Evolutionary conservation across 2,888 invertebrate genomes (phyloP).

Genomic region (Toxonevra muliebris): DNA sequence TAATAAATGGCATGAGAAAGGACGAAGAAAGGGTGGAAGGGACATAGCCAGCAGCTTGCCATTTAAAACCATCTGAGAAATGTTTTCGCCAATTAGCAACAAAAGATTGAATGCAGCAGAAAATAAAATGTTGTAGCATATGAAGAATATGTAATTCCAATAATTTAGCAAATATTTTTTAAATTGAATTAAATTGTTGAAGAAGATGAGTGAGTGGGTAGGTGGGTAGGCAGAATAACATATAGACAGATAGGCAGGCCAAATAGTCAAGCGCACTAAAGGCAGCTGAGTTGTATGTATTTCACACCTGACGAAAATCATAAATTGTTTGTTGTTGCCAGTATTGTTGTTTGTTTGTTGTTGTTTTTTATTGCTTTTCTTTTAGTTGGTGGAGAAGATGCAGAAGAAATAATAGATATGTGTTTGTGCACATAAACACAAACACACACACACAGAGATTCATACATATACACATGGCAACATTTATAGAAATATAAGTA

Average conservation of each 20-base stretch:
- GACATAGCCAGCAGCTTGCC: neutral
- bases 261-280: conserved; percentile 24
- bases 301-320: conserved; percentile 33
- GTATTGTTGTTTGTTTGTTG: neutral
- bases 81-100: conserved; percentile 50
- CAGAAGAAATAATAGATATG: conserved; percentile 8
- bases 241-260: conserved; percentile 39
- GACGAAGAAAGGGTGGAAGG: neutral
- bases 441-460: neutral
- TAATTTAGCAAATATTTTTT: conserved; percentile 46
- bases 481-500: neutral
- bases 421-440: conserved; percentile 3
- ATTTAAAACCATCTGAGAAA: neutral
- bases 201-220: conserved; percentile 43
- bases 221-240: conserved; percentile 14
- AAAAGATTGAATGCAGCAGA: conserved; percentile 37
- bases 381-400: conserved; percentile 7
- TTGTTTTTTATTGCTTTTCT: conserved; percentile 16
- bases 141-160: conserved; percentile 47
- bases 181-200: conserved; percentile 7
- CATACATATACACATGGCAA: conserved; percentile 6
- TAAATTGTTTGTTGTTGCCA: conserved; percentile 15
- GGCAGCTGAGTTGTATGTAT: conserved; percentile 7
- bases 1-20: neutral
- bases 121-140: neutral